Base-by-base conservation (phyloP, 2,888 invertebrate species). In the Lobophora halterata region DNA sequence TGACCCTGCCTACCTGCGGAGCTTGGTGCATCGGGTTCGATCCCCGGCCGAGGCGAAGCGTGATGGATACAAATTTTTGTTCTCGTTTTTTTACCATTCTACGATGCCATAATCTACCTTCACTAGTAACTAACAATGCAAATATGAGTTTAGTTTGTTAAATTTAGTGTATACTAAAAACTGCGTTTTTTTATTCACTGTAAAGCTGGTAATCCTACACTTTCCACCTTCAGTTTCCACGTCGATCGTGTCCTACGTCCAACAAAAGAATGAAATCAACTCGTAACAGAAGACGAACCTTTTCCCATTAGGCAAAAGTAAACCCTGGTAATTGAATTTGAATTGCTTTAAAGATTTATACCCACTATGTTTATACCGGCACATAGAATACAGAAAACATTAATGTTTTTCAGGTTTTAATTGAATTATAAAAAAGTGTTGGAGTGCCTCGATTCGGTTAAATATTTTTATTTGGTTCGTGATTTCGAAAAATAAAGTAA, bases 311-410 rank as follows among this genome's bases (percentile, higher is more conserved):
- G 71, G 65, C 62, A 35, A 76, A 77, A 76, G 77, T 68, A 80
- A 81, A 82, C 79, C 68, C 55, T 73, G 69, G 79, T 82, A 80
- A 82, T 82, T 80, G 82, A 82, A 74, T 82, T 82, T 78, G 73
- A 71, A 81, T 81, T 75, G 81, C 76, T 79, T 80, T 76, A 80
- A 79, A 80, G 78, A 81, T 80, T 80, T 77, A 80, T 76, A 61
- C 57, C 49, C 65, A 73, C 71, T 75, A 68, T 73, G 67, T 68
- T 65, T 66, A 55, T 60, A 52, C 54, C 47, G 50, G 58, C 60
- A 58, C 68, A 68, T n/a, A n/a, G n/a, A n/a, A n/a, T 66, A 61
- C 54, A 55, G 56, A 42, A 43, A 71, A 68, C 67, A 70, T 67
- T 68, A 65, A 69, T 63, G 59, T 61, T 57, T 59, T 55, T 60